Evolutionary conservation across 53 echinoderm and acorn worm genomes (phyloP), one percentile per base, ranked within the genome.

Genomic region (Antedon mediterranea): DNA sequence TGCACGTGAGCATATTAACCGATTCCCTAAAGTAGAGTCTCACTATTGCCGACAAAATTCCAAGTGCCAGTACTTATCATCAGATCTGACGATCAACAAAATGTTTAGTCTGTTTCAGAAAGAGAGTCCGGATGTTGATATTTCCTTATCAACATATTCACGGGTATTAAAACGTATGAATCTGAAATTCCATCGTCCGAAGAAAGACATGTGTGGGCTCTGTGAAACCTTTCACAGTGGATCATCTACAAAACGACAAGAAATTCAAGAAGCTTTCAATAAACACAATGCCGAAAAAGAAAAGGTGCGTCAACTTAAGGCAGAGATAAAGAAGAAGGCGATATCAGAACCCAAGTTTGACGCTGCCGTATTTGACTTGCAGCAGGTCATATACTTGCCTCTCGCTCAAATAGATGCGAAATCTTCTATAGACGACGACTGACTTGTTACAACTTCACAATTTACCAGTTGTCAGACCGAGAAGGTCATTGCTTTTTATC

Each of bases 131-230:
- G n/a, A n/a, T n/a, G n/a, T n/a, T n/a, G n/a, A n/a, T n/a, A n/a
- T n/a, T n/a, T n/a, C n/a, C n/a, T n/a, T n/a, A n/a, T n/a, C n/a
- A n/a, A n/a, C n/a, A n/a, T n/a, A n/a, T n/a, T n/a, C n/a, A n/a
- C n/a, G n/a, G n/a, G 83, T 82, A 13, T 43, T 88, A 43, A 32
- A 81, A 20, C 80, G 80, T 9, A 77, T 84, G 82, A 87, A 79
- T 43, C 79, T 82, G 0, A 86, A 84, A 75, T 88, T 83, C 32
- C 76, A 81, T 32, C 72, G 43, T 41, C 86, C 91, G 0, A 91
- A 91, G 32, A 88, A 85, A 73, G 90, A 87, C 73, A 41, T 43
- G 23, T 84, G 90, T 30, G 72, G 78, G 15, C 18, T 79, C 73
- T 82, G 87, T 29, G 77, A 90, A 31, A 81, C 79, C 30, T 87